Evolutionary conservation across 2,797 vertebrate species (phyloP).

Genomic region (Carduelis carduelis): DNA sequence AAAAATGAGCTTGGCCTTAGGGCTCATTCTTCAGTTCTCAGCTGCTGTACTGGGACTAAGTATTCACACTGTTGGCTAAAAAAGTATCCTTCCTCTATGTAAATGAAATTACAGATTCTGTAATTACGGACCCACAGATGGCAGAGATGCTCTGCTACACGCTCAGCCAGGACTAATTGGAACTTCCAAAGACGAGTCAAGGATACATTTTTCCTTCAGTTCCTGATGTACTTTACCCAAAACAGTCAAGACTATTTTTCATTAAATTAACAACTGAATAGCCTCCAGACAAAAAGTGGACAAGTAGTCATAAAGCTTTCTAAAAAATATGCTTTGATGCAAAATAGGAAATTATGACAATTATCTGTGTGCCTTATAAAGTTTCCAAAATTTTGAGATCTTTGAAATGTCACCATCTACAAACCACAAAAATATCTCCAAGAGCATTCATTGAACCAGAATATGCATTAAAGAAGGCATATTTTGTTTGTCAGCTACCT

Average conservation of each 20-base stretch:
- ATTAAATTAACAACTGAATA: neutral
- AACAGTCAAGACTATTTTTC: neutral
- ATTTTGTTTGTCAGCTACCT: neutral
- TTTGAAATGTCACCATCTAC: neutral
- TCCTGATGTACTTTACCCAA: neutral
- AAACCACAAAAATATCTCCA: neutral
- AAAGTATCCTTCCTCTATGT: neutral
- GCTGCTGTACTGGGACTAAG: neutral
- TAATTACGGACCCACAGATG: neutral
- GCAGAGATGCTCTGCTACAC: neutral
- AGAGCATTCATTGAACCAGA: neutral
- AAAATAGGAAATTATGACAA: neutral
- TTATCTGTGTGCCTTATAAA: neutral
- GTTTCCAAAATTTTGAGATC: neutral
- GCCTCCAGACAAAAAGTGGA: neutral
- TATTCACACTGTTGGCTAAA: neutral
- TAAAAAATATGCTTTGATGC: neutral
- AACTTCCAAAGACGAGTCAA: neutral
- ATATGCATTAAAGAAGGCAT: neutral
- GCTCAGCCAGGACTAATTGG: neutral
- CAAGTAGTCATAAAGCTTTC: neutral
- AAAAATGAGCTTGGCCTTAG: neutral
- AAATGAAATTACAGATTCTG: neutral
- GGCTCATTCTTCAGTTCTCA: neutral
- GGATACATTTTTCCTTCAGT: neutral